Evolutionary conservation across 2,113 vertebrate genomes (phyloP).

Genomic region (Syngnathus floridae): DNA sequence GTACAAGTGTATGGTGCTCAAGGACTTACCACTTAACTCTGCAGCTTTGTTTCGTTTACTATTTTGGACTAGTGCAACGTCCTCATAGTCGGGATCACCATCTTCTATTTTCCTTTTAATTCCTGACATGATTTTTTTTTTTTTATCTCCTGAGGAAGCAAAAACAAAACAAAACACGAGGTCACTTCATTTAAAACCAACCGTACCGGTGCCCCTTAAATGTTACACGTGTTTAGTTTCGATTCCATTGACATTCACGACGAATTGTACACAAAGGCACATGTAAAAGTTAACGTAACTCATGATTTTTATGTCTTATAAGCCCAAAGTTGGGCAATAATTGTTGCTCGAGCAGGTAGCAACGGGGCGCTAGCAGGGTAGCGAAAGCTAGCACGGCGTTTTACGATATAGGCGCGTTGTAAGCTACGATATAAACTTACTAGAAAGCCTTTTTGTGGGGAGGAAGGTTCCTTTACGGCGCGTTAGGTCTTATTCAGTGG

Average conservation of each 20-base stretch:
- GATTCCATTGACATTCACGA: background rate
- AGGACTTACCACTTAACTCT: conserved; percentile 82
- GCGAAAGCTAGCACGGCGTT: conserved; percentile 40
- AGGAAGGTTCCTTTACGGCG: conserved; percentile 23
- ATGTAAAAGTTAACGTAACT: rapidly evolving
- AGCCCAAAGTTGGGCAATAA: background rate
- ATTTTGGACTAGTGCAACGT: conserved; percentile 78
- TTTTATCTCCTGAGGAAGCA: conserved; percentile 15
- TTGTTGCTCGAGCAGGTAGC: conserved; percentile 9
- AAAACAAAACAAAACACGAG: background rate
- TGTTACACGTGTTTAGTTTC: background rate
- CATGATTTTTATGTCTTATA: too few relatives aligned
- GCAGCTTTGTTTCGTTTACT: conserved; percentile 84
- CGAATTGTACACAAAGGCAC: background rate
- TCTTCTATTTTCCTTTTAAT: conserved; percentile 88
- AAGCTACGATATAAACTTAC: conserved; percentile 45
- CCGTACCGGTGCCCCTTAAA: background rate
- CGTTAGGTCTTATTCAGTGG: conserved; percentile 40
- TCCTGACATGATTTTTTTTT: conserved; percentile 80
- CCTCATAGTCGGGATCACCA: conserved; percentile 93
- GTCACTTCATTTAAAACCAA: background rate
- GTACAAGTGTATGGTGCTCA: background rate
- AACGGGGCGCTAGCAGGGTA: conserved; percentile 22
- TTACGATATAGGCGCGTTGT: conserved; percentile 15
- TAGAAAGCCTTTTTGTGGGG: conserved; percentile 15